Evolutionary conservation across 2,888 invertebrate species (phyloP), one percentile per base, ranked within the genome.

Genomic region (Yponomeuta malinellus): DNA sequence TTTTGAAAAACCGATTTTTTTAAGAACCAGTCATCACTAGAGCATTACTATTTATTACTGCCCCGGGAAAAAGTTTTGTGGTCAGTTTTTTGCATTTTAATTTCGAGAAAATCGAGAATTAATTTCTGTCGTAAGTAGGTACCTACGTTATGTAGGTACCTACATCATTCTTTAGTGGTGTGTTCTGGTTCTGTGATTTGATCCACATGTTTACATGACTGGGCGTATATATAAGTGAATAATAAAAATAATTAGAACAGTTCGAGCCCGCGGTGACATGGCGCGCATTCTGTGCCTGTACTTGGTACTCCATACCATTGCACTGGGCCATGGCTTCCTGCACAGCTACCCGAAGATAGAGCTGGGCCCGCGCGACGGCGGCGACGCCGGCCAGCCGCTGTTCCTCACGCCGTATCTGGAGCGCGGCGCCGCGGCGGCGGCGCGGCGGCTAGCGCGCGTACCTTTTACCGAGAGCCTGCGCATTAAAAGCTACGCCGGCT

Each of bases 351-450:
- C 89, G 4, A 81, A 85, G 75, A 73, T 90, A 73, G 78, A 82
- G 48, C 76, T 88, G 33, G 84, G 83, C 0, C 77, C 80, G 63
- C 79, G 78, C 10, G 85, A 88, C 73, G 84, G 76, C 9, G 89
- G 84, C 31, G 89, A 92, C 73, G 77, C 89, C 29, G 93, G 92
- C 0, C 79, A 94, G 43, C 96, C 97, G 2, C 86, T 97, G 10
- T 95, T 96, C 79, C 91, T 97, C 48, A 96, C 97, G 0, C 96
- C 96, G 0, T 93, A 94, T 70, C 93, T 97, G 48, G 94, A 96
- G 81, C 93, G 89, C 72, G 96, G 96, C 8, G 94, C 95, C 77
- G 93, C 96, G 70, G 92, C 94, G 1, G 93, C 94, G 79, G 97
- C 95, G 0, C 92, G 93, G 76, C 82, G 85, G 5, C 81, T 89